Evolutionary conservation across 2,888 invertebrate species (phyloP).

Genomic region (Synergus itoensis): DNA sequence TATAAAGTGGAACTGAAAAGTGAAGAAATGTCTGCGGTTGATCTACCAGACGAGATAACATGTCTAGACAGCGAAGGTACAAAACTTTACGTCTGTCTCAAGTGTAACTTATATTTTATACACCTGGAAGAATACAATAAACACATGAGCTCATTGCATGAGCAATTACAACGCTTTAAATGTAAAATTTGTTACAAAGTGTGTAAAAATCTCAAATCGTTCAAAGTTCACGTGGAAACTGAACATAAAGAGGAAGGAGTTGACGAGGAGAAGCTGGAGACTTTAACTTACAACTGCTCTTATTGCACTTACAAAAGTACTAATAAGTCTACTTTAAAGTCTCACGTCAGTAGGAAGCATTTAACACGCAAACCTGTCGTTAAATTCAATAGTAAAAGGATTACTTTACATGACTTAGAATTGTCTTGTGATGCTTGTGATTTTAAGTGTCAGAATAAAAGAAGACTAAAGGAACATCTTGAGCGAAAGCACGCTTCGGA

Average conservation of each 20-base stretch:
- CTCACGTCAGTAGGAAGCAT: constrained; percentile 61
- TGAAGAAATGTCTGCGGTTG: constrained; percentile 37
- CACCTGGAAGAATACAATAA: constrained; percentile 59
- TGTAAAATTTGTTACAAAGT: constrained; percentile 65
- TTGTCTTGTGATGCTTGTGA: constrained; percentile 61
- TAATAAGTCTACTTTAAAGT: constrained; percentile 54
- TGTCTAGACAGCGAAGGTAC: constrained; percentile 55
- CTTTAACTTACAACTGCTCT: constrained; percentile 55
- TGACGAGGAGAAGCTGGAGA: constrained; percentile 9
- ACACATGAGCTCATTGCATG: constrained; percentile 58
- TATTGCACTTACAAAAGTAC: constrained; percentile 60
- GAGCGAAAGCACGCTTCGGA: constrained; percentile 68
- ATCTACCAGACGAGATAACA: constrained; percentile 42
- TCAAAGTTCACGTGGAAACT: constrained; percentile 49
- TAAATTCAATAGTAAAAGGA: constrained; percentile 32
- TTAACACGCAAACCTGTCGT: constrained; percentile 34
- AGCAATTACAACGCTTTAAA: constrained; percentile 58
- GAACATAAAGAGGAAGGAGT: constrained; percentile 48
- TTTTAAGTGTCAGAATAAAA: constrained; percentile 66
- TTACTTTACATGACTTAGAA: constrained; percentile 9
- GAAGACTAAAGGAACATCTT: constrained; percentile 68
- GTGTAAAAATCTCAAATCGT: constrained; percentile 55
- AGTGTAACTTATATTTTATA: constrained; percentile 65
- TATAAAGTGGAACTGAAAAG: constrained; percentile 41
- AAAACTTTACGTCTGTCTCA: constrained; percentile 61